Evolutionary conservation across 2,888 invertebrate genomes (phyloP).

Genomic region (Odontothrips loti): DNA sequence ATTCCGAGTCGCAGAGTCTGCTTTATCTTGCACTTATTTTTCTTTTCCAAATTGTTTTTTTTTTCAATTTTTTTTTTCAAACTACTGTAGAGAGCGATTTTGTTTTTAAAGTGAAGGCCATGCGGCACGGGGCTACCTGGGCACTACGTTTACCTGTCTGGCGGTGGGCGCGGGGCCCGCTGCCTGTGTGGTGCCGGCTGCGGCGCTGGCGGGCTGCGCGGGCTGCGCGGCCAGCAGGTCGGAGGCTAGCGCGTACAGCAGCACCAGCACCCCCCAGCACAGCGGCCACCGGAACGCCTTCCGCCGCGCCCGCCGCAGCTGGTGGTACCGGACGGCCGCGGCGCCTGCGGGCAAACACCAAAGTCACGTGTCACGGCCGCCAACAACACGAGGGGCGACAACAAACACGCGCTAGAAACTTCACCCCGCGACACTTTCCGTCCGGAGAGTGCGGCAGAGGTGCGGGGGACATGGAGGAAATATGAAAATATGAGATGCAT

Average conservation of each 20-base stretch:
- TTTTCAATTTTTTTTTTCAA: no score
- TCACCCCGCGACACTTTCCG: no score
- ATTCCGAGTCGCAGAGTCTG: no score
- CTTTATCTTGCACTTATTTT: no score
- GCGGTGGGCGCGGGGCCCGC: not conserved
- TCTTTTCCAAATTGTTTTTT: no score
- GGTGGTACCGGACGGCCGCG: not conserved
- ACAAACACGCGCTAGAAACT: no score
- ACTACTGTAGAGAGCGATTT: no score
- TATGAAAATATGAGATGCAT: no score
- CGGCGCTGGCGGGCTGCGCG: not conserved
- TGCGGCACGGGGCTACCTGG: no score
- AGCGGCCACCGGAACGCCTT: constrained; percentile 1
- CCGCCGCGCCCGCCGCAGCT: constrained; percentile 12
- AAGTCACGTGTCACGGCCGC: not conserved
- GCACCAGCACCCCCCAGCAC: not conserved
- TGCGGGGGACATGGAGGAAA: no score
- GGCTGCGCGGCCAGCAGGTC: not conserved
- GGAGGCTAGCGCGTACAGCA: not conserved
- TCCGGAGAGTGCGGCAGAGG: no score
- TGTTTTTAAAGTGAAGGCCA: no score
- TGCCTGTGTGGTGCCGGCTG: not conserved
- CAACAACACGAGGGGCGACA: not conserved
- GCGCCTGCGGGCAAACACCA: not conserved
- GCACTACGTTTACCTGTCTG: not conserved